Base-by-base conservation (phyloP, 2,113 vertebrate species). In the Myotis lucifugus region DNA sequence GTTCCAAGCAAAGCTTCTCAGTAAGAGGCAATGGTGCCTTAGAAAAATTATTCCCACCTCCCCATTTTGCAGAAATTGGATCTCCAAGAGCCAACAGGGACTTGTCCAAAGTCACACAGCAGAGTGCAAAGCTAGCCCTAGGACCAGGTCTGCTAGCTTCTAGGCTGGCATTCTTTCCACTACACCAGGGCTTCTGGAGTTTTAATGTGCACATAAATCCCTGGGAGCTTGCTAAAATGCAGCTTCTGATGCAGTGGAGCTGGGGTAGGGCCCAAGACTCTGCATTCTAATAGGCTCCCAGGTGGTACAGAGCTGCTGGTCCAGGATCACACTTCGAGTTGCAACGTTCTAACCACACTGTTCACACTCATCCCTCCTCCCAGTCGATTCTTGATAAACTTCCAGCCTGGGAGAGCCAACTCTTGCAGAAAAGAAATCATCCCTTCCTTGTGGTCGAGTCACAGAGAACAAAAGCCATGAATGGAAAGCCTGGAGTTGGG, bases 371-470 rank as follows among this genome's bases (percentile, higher is more conserved):
- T 37, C 7, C n/a, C 54, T 94, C 54, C 66, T 72, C 72, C 59
- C 46, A n/a, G 27, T 3, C 13, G 29, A 83, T 52, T 78, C 66
- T n/a, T 3, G 29, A 61, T 48, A 56, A 73, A 48, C 74, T 76
- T 34, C 27, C 50, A 81, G 72, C 32, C 66, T 59, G 17, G 23
- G 27, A 52, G 46, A 95, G 56, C 17, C 48, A 8, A 11, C 37
- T 46, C 29, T 46, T 54, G 19, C n/a, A n/a, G 79, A 88, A 78
- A 37, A 95, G 54, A 88, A 83, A 56, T 25, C 19, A 74, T 73
- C 50, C 56, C n/a, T 40, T 56, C 5, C 13, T 77, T 76, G 70
- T 37, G 37, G 66, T 50, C 11, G 13, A 50, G 66, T 56, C 10
- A 54, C 48, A 82, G 61, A 46, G 66, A 59, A 59, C 21, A 66